Evolutionary conservation across 2,888 invertebrate genomes (phyloP).

Genomic region (Platerodrilus igneus): DNA sequence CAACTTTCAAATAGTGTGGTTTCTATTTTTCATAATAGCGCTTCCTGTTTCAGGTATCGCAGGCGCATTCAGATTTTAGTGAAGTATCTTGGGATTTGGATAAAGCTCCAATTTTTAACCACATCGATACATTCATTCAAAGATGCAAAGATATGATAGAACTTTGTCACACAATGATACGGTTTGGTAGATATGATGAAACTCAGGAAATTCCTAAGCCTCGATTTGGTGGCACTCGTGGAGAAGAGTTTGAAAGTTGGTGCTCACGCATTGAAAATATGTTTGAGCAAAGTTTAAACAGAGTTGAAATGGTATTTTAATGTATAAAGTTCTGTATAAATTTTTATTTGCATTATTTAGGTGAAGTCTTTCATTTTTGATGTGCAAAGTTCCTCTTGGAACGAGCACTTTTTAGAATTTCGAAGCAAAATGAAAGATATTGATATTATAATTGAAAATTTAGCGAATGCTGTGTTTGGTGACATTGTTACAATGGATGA

Average conservation of each 20-base stretch:
- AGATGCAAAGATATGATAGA: slow-evolving; percentile 81
- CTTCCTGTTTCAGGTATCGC: slow-evolving; percentile 50
- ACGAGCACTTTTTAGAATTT: slow-evolving; percentile 65
- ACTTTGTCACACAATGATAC: slow-evolving; percentile 84
- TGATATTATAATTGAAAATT: slow-evolving; percentile 76
- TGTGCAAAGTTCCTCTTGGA: slow-evolving; percentile 79
- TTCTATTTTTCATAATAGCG: neutral
- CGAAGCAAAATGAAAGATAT: slow-evolving; percentile 58
- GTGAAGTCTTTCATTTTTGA: slow-evolving; percentile 66
- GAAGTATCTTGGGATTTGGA: slow-evolving; percentile 68
- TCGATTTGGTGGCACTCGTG: slow-evolving; percentile 70
- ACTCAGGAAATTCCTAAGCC: slow-evolving; percentile 64
- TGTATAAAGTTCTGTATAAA: no score
- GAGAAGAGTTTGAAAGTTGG: slow-evolving; percentile 61
- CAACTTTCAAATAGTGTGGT: no score
- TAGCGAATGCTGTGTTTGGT: slow-evolving; percentile 73
- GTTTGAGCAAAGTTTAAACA: slow-evolving; percentile 61
- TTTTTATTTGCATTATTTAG: slow-evolving; percentile 30
- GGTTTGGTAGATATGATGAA: slow-evolving; percentile 79
- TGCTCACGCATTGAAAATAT: slow-evolving; percentile 69
- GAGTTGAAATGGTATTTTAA: slow-evolving; percentile 51
- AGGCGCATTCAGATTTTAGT: slow-evolving; percentile 54
- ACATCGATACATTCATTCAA: slow-evolving; percentile 80
- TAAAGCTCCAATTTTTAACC: slow-evolving; percentile 76
- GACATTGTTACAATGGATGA: slow-evolving; percentile 76